A percentile compares a stretch with the other conserved stretches of the same genome.
Evolutionary conservation across 2,113 vertebrate genomes (phyloP).

Genomic region (Ictidomys tridecemlineatus): DNA sequence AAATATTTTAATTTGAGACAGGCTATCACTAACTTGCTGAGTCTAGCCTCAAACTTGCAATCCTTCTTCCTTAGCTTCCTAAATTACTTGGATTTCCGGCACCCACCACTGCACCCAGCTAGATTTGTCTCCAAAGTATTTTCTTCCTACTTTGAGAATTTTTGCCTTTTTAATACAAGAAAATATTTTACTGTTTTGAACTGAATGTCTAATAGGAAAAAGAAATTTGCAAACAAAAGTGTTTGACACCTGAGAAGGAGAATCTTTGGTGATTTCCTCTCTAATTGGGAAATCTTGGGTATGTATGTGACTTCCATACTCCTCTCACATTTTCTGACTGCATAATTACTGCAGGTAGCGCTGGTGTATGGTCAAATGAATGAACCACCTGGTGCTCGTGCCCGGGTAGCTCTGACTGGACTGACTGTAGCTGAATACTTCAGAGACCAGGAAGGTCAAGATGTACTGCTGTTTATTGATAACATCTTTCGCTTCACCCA

Average conservation of each 20-base stretch:
- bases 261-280: not conserved
- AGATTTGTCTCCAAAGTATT: slow-evolving; percentile 1
- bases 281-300: not conserved
- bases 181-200: slow-evolving; percentile 36
- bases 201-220: not conserved
- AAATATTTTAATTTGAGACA: too few species aligned
- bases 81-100: not conserved
- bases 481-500: slow-evolving; percentile 99
- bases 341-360: slow-evolving; percentile 90
- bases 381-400: slow-evolving; percentile 97
- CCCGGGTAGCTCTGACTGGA: slow-evolving; percentile 97
- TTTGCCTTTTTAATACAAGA: slow-evolving; percentile 9
- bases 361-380: slow-evolving; percentile 99
- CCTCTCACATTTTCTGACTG: not conserved
- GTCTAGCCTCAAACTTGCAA: not conserved
- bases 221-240: not conserved
- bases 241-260: not conserved
- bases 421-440: slow-evolving; percentile 98
- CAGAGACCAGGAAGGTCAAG: slow-evolving; percentile 99
- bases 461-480: slow-evolving; percentile 99
- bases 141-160: not conserved
- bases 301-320: not conserved
- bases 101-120: not conserved
- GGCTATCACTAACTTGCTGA: not conserved
- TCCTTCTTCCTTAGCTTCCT: not conserved